These are phyloP conservation scores for Ptilorrhoa leucosticta DNA, from an alignment of 2,113 vertebrate genomes.

Conservation along the genomic window DNA sequence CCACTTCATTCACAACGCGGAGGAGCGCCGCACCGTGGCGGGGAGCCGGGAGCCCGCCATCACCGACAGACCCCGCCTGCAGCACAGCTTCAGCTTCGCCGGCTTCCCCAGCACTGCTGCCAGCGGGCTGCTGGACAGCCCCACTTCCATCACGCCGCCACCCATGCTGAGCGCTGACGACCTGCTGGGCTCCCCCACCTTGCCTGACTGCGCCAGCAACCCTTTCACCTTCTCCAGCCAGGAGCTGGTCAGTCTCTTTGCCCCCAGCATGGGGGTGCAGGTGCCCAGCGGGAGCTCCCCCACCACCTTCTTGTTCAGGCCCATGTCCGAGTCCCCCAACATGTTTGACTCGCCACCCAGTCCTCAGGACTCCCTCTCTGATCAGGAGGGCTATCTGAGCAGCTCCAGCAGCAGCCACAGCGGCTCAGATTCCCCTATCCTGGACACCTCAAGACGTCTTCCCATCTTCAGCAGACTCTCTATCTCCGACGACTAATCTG, in stretches of 20 bases:
- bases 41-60: constrained; percentile 76
- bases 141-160: constrained; percentile 94
- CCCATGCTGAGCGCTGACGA: constrained; percentile 92
- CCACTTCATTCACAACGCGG: constrained; percentile 98
- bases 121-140: constrained; percentile 91
- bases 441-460: constrained; percentile 94
- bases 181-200: constrained; percentile 78
- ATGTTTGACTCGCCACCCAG: constrained; percentile 91
- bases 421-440: constrained; percentile 92
- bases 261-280: constrained; percentile 84
- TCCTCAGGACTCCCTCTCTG: constrained; percentile 94
- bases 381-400: constrained; percentile 98
- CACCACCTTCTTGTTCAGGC: constrained; percentile 87
- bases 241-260: constrained; percentile 95
- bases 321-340: constrained; percentile 91
- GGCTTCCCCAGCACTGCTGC: constrained; percentile 85
- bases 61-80: constrained; percentile 90
- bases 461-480: constrained; percentile 99
- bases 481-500: constrained; percentile 92
- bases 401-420: constrained; percentile 96
- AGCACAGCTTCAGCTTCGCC: constrained; percentile 98
- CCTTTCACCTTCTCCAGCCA: constrained; percentile 98
- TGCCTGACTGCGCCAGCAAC: constrained; percentile 90
- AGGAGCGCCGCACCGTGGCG: constrained; percentile 90
- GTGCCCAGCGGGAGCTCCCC: constrained; percentile 81